Evolutionary conservation across 2,113 vertebrate species (phyloP).

Genomic region (Centrocercus urophasianus): DNA sequence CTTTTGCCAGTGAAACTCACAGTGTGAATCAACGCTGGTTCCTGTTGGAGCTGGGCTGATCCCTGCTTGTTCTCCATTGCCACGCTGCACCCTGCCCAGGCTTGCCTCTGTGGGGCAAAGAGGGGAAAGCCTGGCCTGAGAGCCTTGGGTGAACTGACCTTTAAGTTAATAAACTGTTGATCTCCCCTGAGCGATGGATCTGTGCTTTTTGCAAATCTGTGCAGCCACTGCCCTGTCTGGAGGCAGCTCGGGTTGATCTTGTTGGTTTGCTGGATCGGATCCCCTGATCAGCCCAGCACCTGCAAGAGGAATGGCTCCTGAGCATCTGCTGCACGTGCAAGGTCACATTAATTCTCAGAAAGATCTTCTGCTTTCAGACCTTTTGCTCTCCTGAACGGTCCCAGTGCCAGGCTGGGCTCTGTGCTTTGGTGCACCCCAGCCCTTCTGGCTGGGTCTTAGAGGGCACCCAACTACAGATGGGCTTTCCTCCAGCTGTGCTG

Average conservation of each 20-base stretch:
- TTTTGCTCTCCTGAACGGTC: fast-evolving
- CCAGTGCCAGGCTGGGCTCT: not conserved
- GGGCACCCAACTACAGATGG: fast-evolving
- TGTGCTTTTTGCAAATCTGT: slow-evolving; percentile 42
- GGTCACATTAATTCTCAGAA: not conserved
- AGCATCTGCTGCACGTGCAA: not conserved
- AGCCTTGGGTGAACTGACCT: slow-evolving; percentile 62
- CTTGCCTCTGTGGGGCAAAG: slow-evolving; percentile 46
- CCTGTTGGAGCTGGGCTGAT: slow-evolving; percentile 32
- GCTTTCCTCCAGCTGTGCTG: not conserved
- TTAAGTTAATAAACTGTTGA: slow-evolving; percentile 82
- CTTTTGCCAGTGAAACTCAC: slow-evolving; percentile 69
- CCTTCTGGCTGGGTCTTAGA: not conserved
- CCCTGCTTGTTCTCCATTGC: slow-evolving; percentile 54
- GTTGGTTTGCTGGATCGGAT: not conserved
- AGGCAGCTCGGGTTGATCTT: not conserved
- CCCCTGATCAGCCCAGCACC: not conserved
- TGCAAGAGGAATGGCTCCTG: not conserved
- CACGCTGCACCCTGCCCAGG: slow-evolving; percentile 10
- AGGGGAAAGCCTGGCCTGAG: slow-evolving; percentile 15
- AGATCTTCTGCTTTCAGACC: not conserved
- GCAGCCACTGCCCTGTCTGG: not conserved
- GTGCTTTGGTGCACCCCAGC: not conserved
- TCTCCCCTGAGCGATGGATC: slow-evolving; percentile 39
- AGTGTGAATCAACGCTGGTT: slow-evolving; percentile 38